These are phyloP conservation scores for Patiria miniata DNA, from an alignment of 35 echinoderm and acorn worm genomes.

Conservation along the genomic window DNA sequence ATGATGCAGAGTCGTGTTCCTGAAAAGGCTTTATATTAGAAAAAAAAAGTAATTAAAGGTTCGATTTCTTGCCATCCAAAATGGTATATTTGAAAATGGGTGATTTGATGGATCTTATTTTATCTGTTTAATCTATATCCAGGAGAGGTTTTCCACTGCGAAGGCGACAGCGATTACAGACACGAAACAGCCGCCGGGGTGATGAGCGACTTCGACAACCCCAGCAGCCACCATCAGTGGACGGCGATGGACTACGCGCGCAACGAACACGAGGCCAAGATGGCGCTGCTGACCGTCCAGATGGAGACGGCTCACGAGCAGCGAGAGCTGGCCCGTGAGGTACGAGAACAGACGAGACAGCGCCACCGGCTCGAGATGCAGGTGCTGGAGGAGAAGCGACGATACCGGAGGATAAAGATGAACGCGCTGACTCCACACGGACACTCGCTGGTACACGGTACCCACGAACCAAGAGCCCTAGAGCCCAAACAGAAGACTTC, in stretches of 20 bases:
- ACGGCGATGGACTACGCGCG: neutral
- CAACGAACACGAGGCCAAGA: conserved; percentile 20
- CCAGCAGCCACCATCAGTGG: neutral
- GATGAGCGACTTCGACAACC: neutral
- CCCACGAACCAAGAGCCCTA: neutral
- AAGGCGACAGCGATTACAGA: neutral
- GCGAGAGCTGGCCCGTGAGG: conserved; percentile 1
- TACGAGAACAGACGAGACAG: neutral
- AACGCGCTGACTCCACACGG: neutral
- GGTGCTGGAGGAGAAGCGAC: conserved; percentile 11
- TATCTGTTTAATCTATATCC: no score
- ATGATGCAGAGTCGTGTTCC: no score
- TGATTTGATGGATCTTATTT: no score
- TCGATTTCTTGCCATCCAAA: no score
- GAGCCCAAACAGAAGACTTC: no score
- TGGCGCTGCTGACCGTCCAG: neutral
- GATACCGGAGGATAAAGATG: conserved; percentile 20
- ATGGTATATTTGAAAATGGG: no score
- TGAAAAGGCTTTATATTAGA: no score
- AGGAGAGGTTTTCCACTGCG: no score
- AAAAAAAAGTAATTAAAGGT: no score
- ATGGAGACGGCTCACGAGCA: conserved; percentile 22
- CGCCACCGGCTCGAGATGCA: neutral
- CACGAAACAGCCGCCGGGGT: neutral
- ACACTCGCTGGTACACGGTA: neutral